Percentiles rank a stretch among this genome's conserved stretches.
phyloP scores from a whole-genome alignment of 2,888 invertebrate genomes.

The Hypomecis atomaria region DNA sequence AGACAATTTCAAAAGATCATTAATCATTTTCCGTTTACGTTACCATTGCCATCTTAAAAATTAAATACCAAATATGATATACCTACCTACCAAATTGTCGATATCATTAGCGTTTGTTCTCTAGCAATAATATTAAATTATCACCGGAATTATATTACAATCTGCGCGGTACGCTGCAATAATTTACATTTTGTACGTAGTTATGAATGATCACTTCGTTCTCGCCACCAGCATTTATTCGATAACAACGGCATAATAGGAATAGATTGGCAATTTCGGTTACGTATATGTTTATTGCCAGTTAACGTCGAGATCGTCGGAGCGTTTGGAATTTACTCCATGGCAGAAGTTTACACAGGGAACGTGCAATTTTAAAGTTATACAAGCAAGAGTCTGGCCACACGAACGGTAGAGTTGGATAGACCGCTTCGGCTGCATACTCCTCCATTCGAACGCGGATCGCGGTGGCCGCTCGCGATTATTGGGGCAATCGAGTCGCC shows the following conservation, averaged over 20 bases:
- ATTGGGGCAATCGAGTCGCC: conserved; percentile 75
- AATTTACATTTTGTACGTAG: conserved; percentile 40
- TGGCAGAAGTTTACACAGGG: conserved; percentile 74
- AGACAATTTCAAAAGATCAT: no score
- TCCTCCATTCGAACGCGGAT: conserved; percentile 40
- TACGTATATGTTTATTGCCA: conserved; percentile 68
- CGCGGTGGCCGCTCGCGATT: conserved; percentile 71
- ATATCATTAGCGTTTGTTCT: conserved; percentile 28
- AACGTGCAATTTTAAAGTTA: conserved; percentile 76
- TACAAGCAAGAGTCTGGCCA: conserved; percentile 61
- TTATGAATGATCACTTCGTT: conserved; percentile 32
- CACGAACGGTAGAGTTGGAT: conserved; percentile 43
- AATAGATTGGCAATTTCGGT: conserved; percentile 70
- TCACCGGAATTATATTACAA: conserved; percentile 31
- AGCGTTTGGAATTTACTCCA: conserved; percentile 74
- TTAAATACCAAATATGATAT: background rate
- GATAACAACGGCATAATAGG: conserved; percentile 54
- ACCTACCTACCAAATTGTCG: conserved; percentile 22
- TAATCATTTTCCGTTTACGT: no score
- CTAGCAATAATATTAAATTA: conserved; percentile 31
- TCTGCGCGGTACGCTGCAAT: conserved; percentile 35
- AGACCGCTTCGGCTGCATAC: conserved; percentile 37
- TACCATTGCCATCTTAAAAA: no score
- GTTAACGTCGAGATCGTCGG: conserved; percentile 69
- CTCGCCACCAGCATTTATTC: conserved; percentile 35